Evolutionary conservation across 2,888 invertebrate species (phyloP).

Genomic region (Microplitis deprimator): DNA sequence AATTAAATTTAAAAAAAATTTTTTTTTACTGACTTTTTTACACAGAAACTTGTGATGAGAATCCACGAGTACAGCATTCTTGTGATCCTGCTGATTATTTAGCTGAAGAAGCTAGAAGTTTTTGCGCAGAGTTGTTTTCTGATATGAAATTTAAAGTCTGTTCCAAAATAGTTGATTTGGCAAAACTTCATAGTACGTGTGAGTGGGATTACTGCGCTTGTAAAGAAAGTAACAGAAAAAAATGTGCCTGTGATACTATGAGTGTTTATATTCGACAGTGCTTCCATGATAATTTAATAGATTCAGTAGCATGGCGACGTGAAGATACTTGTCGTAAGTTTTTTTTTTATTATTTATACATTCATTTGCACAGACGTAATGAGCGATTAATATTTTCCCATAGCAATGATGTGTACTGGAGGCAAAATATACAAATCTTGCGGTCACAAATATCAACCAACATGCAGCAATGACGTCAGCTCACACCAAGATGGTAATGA

Average conservation of each 20-base stretch:
- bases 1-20: no score
- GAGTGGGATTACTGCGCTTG: conserved; percentile 87
- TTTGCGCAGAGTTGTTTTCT: conserved; percentile 78
- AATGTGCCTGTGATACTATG: conserved; percentile 84
- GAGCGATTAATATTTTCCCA: not conserved
- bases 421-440: conserved; percentile 86
- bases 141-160: conserved; percentile 80
- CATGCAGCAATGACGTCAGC: conserved; percentile 77
- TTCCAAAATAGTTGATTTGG: conserved; percentile 78
- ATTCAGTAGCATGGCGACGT: conserved; percentile 83
- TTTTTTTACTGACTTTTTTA: conserved; percentile 41
- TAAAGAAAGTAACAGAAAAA: conserved; percentile 69
- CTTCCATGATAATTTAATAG: conserved; percentile 75
- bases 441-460: conserved; percentile 80
- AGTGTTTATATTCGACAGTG: conserved; percentile 86
- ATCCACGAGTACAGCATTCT: conserved; percentile 72
- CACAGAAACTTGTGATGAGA: conserved; percentile 75
- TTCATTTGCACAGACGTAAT: not conserved
- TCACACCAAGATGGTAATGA: conserved; percentile 49
- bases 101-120: conserved; percentile 73
- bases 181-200: conserved; percentile 81
- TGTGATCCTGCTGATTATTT: conserved; percentile 71
- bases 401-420: conserved; percentile 84
- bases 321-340: conserved; percentile 87
- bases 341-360: not conserved